Evolutionary conservation across 2,888 invertebrate species (phyloP), one percentile per base, ranked within the genome.

Genomic region (Oscheius onirici): DNA sequence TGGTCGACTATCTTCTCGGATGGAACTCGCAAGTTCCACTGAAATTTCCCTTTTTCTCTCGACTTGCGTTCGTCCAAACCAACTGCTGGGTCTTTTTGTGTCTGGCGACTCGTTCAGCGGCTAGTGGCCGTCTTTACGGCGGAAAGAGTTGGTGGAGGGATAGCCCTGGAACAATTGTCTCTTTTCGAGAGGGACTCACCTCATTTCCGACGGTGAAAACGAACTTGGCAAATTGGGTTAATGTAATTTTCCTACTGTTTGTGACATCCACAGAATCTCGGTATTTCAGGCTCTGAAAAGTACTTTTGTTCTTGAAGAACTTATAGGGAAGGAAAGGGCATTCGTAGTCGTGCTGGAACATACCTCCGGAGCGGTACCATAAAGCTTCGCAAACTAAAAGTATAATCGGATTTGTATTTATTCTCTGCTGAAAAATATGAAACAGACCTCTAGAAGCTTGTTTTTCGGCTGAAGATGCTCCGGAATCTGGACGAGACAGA

Each of bases 191-290:
- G 34, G 28, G 24, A 43, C 51, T 41, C 6, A 70, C 70, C 70
- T 70, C 70, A 17, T 28, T 70, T 22, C 70, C 70, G 6, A 61
- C 70, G 8, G 70, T 70, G 70, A 70, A 70, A 5, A 70, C 61
- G 22, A 63, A 70, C 20, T 63, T 70, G 17, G 70, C 70, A 41
- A 70, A 70, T 22, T 70, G 70, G 1, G 70, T 44, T 8, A 70
- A 63, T 13, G 70, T 70, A 20, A 52, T 70, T 20, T 44, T 63
- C 1, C 34, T 3, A 34, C 34, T 34, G 34, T 34, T 34, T 34
- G 49, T 26, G 24, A 46, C 10, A 49, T 63, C 68, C 11, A 44
- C 20, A 3, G 34, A 44, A 15, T 68, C 44, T 13, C 41, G 22
- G n/a, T 20, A 2, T 46, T 57, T 68, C 22, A 57, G 26, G 13